Evolutionary conservation across 2,797 vertebrate genomes (phyloP).

Genomic region (Poeciliopsis presidionis): DNA sequence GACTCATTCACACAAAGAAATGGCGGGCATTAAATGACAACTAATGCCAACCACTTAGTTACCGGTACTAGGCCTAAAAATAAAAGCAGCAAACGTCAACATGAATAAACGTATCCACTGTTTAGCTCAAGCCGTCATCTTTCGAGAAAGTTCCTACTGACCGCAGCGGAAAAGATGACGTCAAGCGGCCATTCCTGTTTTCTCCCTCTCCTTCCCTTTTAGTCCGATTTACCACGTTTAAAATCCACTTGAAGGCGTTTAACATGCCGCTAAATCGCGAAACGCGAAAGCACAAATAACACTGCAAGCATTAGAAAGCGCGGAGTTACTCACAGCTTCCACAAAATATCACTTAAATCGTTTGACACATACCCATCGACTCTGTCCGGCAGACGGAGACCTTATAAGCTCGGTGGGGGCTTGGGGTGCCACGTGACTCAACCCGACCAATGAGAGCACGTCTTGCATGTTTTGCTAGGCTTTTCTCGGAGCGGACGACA

Average conservation of each 20-base stretch:
- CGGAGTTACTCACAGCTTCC: slow-evolving; percentile 32
- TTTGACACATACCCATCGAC: slow-evolving; percentile 67
- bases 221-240: slow-evolving; percentile 34
- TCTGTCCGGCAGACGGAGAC: slow-evolving; percentile 69
- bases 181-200: slow-evolving; percentile 73
- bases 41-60: not conserved
- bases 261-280: slow-evolving; percentile 1
- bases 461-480: slow-evolving; percentile 79
- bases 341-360: slow-evolving; percentile 42
- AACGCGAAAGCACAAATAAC: not conserved
- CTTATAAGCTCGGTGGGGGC: slow-evolving; percentile 69
- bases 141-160: slow-evolving; percentile 81
- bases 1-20: slow-evolving; percentile 14
- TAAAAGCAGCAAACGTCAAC: not conserved
- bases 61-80: not conserved
- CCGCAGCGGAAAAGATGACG: slow-evolving; percentile 86
- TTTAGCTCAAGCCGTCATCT: slow-evolving; percentile 51
- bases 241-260: not conserved
- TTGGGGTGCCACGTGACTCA: slow-evolving; percentile 67
- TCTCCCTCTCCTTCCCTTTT: slow-evolving; percentile 53
- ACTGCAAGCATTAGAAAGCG: slow-evolving; percentile 10
- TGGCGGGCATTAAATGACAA: slow-evolving; percentile 15
- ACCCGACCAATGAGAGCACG: slow-evolving; percentile 63
- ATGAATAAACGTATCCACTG: not conserved
- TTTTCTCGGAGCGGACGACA: slow-evolving; percentile 81